Percentiles rank a stretch among this genome's conserved stretches.
phyloP scores from a whole-genome alignment of 2,888 invertebrate species.

The Rhamphomyia laevipes region DNA sequence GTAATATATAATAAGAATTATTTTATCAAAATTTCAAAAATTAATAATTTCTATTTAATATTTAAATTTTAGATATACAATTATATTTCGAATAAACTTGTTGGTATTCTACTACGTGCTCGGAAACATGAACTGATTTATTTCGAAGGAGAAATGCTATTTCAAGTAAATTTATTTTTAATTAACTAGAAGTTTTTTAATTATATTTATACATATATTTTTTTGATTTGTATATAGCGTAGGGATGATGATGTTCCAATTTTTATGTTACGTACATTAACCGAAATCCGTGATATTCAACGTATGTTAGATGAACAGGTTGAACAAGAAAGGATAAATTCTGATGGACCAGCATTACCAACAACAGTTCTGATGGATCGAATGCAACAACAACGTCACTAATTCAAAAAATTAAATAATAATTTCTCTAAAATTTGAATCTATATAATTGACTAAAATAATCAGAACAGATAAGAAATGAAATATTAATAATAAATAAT shows the following conservation, averaged over 20 bases:
- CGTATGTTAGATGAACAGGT: constrained; percentile 47
- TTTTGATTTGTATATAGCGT: constrained; percentile 45
- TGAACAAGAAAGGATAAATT: constrained; percentile 47
- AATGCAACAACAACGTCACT: not conserved
- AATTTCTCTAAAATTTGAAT: no score
- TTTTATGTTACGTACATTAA: constrained; percentile 63
- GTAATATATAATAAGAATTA: constrained; percentile 39
- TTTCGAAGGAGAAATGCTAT: constrained; percentile 93
- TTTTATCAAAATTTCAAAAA: no score
- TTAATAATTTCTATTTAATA: not conserved
- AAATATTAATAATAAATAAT: no score
- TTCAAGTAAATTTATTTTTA: constrained; percentile 53
- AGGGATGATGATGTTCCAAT: constrained; percentile 88
- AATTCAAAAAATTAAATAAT: no score
- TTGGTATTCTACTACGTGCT: constrained; percentile 83
- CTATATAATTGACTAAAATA: no score
- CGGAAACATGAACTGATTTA: constrained; percentile 82
- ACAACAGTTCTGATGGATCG: constrained; percentile 31
- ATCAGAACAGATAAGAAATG: no score
- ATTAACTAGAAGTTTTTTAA: not conserved
- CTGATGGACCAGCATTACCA: constrained; percentile 42
- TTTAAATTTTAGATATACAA: constrained; percentile 61
- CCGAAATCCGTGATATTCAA: constrained; percentile 56
- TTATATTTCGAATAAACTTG: constrained; percentile 84
- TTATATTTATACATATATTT: not conserved